Evolutionary conservation across 2,113 vertebrate species (phyloP), one percentile per base, ranked within the genome.

Genomic region (Saguinus imperator): DNA sequence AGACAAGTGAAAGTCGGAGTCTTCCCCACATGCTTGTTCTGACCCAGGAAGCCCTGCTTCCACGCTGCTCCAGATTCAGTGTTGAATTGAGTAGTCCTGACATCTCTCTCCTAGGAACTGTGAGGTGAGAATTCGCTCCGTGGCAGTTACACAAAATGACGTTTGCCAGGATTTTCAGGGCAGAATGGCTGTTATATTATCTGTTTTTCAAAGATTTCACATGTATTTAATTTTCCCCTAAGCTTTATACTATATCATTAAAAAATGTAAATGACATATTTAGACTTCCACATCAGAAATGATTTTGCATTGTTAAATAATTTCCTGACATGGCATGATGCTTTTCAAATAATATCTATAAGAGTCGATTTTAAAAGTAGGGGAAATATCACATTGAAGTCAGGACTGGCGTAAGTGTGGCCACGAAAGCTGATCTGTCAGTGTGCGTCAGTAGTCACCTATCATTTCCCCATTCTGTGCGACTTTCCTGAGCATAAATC

Each of bases 401-500:
- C 29, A 17, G 35, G 8, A 23, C 75, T 50, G 5, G 13, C 16
- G 5, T 1, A 20, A 86, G 32, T 8, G 1, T 16, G 2, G 23
- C 35, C 0, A 0, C 3, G n/a, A 16, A 79, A 17, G 16, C 7
- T 7, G 17, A 14, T 5, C 2, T 11, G 5, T 50, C 45, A 14
- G 1, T 21, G 32, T 9, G 52, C 64, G 7, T 70, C 37, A 0
- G 20, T 1, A 21, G 25, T 37, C 29, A 48, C 8, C 1, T 10
- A 50, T 9, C 10, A 1, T 37, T 81, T 84, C 40, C 4, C 40
- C 2, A 9, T 16, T 13, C 75, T 12, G 4, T 1, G 21, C 11
- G 3, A 17, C 25, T 77, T 82, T 83, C 90, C 35, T 25, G 70
- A 72, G 1, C 11, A 6, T 7, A 1, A n/a, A 18, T 35, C 37